phyloP scores from a whole-genome alignment of 2,797 vertebrate genomes.

The Thripadectes ignobilis region DNA sequence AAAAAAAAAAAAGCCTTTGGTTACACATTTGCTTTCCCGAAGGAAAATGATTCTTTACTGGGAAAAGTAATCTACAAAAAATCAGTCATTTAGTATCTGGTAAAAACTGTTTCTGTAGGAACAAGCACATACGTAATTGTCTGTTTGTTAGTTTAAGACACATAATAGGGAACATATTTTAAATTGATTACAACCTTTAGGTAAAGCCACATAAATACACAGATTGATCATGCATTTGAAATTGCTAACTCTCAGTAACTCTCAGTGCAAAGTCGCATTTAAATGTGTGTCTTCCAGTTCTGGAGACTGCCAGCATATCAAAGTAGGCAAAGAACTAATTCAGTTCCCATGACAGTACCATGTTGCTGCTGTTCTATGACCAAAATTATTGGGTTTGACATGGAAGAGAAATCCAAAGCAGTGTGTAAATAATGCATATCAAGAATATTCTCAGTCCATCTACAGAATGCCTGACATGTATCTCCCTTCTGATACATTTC shows the following conservation, averaged over 20 bases:
- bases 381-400: neutral
- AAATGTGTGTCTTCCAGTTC: neutral
- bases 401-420: neutral
- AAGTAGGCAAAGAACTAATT: neutral
- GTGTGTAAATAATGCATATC: neutral
- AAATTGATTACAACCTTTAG: neutral
- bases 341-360: neutral
- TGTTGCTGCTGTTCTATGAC: neutral
- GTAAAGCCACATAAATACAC: neutral
- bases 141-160: neutral
- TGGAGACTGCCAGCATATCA: neutral
- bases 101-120: neutral
- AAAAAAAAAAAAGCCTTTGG: too few relatives aligned
- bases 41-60: neutral
- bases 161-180: neutral
- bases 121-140: neutral
- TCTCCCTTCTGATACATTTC: neutral
- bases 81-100: neutral
- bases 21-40: neutral
- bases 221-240: neutral
- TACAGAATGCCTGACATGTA: neutral
- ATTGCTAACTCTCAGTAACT: neutral
- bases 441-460: neutral
- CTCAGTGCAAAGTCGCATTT: neutral
- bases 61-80: neutral